These are phyloP conservation scores for Hyaena hyaena DNA, from an alignment of 2,113 vertebrate genomes.

Conservation along the genomic window DNA sequence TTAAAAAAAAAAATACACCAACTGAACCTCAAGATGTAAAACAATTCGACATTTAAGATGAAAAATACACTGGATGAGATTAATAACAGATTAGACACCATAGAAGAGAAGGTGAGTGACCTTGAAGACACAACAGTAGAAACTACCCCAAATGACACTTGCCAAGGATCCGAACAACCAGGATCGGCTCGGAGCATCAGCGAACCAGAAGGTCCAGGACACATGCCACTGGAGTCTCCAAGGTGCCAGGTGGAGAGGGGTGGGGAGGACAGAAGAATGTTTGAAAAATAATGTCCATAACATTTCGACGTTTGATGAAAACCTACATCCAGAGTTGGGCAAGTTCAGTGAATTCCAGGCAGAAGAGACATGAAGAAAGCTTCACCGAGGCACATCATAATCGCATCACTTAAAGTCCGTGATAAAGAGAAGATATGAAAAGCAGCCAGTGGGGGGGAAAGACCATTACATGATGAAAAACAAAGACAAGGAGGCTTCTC, in stretches of 20 bases:
- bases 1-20: background rate
- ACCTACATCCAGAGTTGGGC: background rate
- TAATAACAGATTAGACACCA: background rate
- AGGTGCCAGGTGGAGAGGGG: background rate
- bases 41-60: background rate
- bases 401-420: background rate
- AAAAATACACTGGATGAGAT: background rate
- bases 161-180: background rate
- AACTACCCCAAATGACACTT: background rate
- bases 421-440: background rate
- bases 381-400: background rate
- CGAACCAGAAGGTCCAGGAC: background rate
- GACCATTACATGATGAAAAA: background rate
- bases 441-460: background rate
- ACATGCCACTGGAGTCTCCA: background rate
- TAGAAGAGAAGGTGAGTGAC: background rate
- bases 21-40: background rate
- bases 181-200: background rate
- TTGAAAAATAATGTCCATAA: background rate
- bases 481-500: background rate
- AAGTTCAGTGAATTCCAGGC: background rate
- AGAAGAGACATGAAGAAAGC: background rate
- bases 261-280: background rate
- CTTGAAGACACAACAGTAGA: background rate
- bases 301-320: slow-evolving; percentile 14